A percentile compares a stretch with the other conserved stretches of the same genome.
Evolutionary conservation across 2,113 vertebrate species (phyloP).

Genomic region (Cnemophilus loriae): DNA sequence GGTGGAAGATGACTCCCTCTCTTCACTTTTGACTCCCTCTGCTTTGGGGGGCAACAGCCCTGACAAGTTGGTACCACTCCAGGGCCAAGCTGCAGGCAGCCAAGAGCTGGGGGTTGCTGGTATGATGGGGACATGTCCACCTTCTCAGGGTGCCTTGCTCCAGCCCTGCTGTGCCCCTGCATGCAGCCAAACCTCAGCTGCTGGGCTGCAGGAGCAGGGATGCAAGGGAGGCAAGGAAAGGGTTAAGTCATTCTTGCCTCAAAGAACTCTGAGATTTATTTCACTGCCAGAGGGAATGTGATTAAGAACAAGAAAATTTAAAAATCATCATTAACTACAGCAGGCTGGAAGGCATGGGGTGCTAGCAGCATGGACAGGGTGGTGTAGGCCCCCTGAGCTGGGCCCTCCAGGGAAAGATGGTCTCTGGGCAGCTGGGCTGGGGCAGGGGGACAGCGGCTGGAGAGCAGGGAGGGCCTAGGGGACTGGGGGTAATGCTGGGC

Average conservation of each 20-base stretch:
- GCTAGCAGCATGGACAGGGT: neutral
- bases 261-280: constrained; percentile 46
- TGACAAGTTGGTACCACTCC: neutral
- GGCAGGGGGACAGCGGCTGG: rapidly evolving
- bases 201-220: neutral
- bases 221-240: neutral
- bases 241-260: neutral
- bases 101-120: neutral
- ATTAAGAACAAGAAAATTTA: neutral
- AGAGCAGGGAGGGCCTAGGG: neutral
- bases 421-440: neutral
- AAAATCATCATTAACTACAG: constrained; percentile 38
- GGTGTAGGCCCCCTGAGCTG: neutral
- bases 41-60: neutral
- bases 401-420: neutral
- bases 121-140: neutral
- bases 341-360: neutral
- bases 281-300: neutral
- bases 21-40: neutral
- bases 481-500: neutral
- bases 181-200: rapidly evolving
- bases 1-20: rapidly evolving
- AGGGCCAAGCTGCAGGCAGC: neutral
- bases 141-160: too few relatives aligned
- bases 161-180: neutral